phyloP scores from a whole-genome alignment of 2,113 vertebrate species.

The Xenopus laevis region DNA sequence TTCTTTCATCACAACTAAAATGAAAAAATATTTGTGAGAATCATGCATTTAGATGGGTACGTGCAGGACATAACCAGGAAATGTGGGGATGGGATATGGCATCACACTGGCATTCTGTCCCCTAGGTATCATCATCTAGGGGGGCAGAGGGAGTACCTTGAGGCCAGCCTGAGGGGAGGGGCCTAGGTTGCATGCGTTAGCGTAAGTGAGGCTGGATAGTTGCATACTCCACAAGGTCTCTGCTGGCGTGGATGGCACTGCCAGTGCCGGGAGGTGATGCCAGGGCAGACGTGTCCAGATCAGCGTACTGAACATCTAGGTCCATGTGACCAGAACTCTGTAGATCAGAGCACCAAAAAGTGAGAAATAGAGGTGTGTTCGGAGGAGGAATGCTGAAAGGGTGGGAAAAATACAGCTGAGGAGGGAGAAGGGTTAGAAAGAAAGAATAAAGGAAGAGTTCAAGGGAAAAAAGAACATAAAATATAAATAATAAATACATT shows the following conservation, averaged over 20 bases:
- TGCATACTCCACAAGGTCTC: constrained; percentile 91
- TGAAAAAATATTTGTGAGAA: not conserved
- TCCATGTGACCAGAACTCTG: constrained; percentile 83
- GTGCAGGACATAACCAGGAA: constrained; percentile 40
- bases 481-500: too few relatives aligned
- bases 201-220: constrained; percentile 88
- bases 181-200: constrained; percentile 79
- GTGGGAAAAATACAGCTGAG: constrained; percentile 14
- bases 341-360: constrained; percentile 71
- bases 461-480: too few relatives aligned
- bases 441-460: too few relatives aligned
- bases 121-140: constrained; percentile 34
- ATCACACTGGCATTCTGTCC: not conserved
- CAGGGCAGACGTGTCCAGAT: constrained; percentile 89
- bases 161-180: constrained; percentile 77
- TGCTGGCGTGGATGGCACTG: constrained; percentile 74
- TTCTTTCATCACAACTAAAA: too few relatives aligned
- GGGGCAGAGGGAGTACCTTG: constrained; percentile 71
- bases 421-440: not conserved
- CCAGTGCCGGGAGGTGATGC: constrained; percentile 72
- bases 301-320: constrained; percentile 84
- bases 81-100: constrained; percentile 27
- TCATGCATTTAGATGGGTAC: constrained; percentile 11
- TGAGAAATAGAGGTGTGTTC: constrained; percentile 44
- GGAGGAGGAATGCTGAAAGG: constrained; percentile 15